phyloP scores from a whole-genome alignment of 1,140 invertebrate species.

The Aphelenchoides fujianensis region DNA sequence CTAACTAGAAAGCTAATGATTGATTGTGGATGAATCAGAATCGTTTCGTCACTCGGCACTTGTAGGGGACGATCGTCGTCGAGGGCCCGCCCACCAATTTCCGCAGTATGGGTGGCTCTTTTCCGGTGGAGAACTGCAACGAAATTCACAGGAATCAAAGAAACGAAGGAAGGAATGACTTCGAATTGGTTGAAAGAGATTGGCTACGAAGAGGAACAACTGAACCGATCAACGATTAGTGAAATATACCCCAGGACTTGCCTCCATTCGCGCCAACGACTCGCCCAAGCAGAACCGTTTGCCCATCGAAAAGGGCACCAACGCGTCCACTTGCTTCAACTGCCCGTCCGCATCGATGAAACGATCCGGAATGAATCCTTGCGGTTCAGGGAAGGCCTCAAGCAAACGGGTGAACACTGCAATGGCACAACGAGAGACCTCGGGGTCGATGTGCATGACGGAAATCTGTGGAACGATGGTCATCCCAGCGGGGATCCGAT shows the following conservation, averaged over 20 bases:
- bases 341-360: constrained; percentile 74
- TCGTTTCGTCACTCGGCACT: no score
- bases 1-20: no score
- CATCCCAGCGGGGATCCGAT: constrained; percentile 5
- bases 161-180: no score
- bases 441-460: constrained; percentile 1
- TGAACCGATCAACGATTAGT: background rate
- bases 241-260: background rate
- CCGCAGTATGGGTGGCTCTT: no score
- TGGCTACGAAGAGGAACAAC: constrained; percentile 80
- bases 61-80: no score
- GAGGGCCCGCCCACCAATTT: no score
- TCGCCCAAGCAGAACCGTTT: constrained; percentile 65
- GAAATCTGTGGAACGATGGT: background rate
- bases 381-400: constrained; percentile 75
- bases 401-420: background rate
- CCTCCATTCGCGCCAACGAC: constrained; percentile 78
- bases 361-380: constrained; percentile 76
- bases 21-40: no score
- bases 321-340: constrained; percentile 77
- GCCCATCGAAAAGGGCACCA: constrained; percentile 83
- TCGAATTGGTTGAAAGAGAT: constrained; percentile 75
- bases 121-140: no score
- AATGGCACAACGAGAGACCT: constrained; percentile 51
- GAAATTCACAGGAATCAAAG: no score